These are phyloP conservation scores for Psix sp. DNA, from an alignment of 1,140 invertebrate species.

Conservation along the genomic window DNA sequence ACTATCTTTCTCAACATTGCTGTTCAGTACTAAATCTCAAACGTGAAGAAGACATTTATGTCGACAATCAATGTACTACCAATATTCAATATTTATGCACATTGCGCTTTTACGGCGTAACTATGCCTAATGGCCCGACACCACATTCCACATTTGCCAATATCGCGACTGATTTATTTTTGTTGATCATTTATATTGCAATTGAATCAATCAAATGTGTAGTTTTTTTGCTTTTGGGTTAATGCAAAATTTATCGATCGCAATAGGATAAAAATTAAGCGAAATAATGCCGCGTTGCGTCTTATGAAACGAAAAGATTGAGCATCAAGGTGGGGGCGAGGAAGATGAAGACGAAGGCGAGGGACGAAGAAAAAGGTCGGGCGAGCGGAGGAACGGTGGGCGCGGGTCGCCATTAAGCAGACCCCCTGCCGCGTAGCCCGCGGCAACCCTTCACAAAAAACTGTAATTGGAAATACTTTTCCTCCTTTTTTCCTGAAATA, in stretches of 20 bases:
- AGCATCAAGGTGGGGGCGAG: constrained; percentile 41
- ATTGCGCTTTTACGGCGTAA: constrained; percentile 13
- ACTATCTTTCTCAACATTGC: constrained; percentile 38
- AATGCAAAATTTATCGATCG: constrained; percentile 28
- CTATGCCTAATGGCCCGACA: constrained; percentile 18
- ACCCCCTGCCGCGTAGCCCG: constrained; percentile 76
- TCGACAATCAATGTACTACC: constrained; percentile 42
- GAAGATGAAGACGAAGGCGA: constrained; percentile 54
- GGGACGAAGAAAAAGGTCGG: constrained; percentile 48
- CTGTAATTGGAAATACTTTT: constrained; percentile 76
- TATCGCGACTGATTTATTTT: constrained; percentile 20
- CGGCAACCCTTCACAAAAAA: constrained; percentile 74
- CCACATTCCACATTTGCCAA: constrained; percentile 15
- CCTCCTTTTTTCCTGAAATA: constrained; percentile 68
- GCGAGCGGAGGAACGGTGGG: constrained; percentile 67
- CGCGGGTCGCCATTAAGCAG: constrained; percentile 77
- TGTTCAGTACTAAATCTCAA: constrained; percentile 42
- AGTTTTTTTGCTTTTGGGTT: background rate
- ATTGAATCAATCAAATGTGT: constrained; percentile 41
- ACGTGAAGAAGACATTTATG: constrained; percentile 45
- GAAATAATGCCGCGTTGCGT: constrained; percentile 40
- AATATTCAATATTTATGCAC: constrained; percentile 39
- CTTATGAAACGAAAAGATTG: constrained; percentile 31
- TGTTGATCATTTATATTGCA: constrained; percentile 25
- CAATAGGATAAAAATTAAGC: constrained; percentile 49